phyloP scores from a whole-genome alignment of 1,140 invertebrate genomes.

The Hyphantria cunea region DNA sequence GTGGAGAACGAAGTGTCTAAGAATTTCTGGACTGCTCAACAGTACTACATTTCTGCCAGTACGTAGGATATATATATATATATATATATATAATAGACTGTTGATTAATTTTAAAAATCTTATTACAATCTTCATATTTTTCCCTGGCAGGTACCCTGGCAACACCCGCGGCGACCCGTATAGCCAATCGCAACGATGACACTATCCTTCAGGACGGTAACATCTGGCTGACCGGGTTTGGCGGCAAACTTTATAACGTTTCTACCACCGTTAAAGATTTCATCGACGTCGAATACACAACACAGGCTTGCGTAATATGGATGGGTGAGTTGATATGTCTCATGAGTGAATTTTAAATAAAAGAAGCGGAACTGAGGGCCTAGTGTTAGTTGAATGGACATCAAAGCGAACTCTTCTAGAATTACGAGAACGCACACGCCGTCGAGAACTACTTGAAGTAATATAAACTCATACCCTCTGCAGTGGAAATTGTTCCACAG shows the following conservation, averaged over 20 bases:
- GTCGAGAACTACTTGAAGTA: no score
- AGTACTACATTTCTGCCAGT: constrained; percentile 54
- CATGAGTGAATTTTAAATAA: not conserved
- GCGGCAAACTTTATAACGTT: constrained; percentile 39
- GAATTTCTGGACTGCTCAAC: constrained; percentile 45
- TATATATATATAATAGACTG: no score
- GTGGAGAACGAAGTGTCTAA: constrained; percentile 17
- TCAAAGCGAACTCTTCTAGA: no score
- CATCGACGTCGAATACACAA: constrained; percentile 43
- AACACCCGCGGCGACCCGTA: constrained; percentile 8
- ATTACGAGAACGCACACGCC: no score
- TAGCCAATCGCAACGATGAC: constrained; percentile 4
- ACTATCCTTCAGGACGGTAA: constrained; percentile 36
- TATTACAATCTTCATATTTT: no score
- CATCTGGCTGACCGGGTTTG: constrained; percentile 55
- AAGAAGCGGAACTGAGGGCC: not conserved
- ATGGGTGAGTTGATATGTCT: constrained; percentile 61
- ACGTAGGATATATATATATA: not conserved
- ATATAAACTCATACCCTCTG: no score
- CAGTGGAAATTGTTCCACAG: no score
- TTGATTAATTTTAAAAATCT: no score
- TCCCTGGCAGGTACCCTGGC: no score
- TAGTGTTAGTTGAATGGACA: no score
- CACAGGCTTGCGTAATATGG: constrained; percentile 60
- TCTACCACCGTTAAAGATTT: constrained; percentile 40